Evolutionary conservation across 2,888 invertebrate species (phyloP).

Genomic region (Ferrisia virgata): DNA sequence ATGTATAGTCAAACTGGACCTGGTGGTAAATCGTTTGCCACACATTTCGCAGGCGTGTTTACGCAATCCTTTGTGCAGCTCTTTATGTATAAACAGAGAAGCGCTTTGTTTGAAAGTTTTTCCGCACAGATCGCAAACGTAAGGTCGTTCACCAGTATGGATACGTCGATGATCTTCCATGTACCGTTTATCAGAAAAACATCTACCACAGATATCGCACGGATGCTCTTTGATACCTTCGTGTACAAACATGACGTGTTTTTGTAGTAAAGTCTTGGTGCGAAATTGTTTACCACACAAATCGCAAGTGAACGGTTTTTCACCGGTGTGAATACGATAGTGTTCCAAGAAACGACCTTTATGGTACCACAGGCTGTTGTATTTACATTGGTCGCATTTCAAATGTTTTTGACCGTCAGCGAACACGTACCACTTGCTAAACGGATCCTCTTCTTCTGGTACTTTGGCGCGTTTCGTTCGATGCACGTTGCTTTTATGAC

Average conservation of each 20-base stretch:
- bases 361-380: constrained; percentile 43
- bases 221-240: constrained; percentile 55
- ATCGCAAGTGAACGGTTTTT: constrained; percentile 50
- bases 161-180: constrained; percentile 55
- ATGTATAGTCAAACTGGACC: constrained; percentile 48
- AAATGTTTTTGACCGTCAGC: constrained; percentile 53
- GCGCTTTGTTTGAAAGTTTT: constrained; percentile 51
- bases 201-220: constrained; percentile 57
- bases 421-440: constrained; percentile 48
- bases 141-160: constrained; percentile 56
- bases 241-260: constrained; percentile 59
- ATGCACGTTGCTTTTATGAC: constrained; percentile 35
- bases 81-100: constrained; percentile 60
- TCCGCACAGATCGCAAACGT: constrained; percentile 56
- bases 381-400: constrained; percentile 55
- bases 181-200: constrained; percentile 57
- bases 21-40: constrained; percentile 56
- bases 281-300: constrained; percentile 49
- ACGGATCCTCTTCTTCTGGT: constrained; percentile 41
- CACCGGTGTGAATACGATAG: constrained; percentile 49
- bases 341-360: constrained; percentile 47
- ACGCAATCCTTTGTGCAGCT: constrained; percentile 55
- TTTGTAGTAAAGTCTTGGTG: constrained; percentile 50
- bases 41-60: constrained; percentile 58
- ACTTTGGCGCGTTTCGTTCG: background rate